Percentiles rank a stretch among this genome's conserved stretches.
Evolutionary conservation across 2,113 vertebrate genomes (phyloP).

Genomic region (Grus americana): DNA sequence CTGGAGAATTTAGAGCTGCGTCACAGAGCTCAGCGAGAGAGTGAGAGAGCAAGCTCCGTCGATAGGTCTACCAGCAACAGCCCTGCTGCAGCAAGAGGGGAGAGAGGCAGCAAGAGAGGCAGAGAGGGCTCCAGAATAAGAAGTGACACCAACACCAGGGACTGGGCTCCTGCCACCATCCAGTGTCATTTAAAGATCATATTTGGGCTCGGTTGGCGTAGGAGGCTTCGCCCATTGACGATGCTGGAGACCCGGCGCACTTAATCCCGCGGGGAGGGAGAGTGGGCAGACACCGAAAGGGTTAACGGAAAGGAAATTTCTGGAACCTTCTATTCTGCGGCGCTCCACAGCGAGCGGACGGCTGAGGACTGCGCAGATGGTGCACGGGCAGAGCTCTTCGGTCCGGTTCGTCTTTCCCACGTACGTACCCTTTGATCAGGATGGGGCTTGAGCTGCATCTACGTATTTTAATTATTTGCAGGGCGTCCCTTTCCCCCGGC

Average conservation of each 20-base stretch:
- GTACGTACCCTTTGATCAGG: slow-evolving; percentile 73
- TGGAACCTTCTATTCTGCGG: slow-evolving; percentile 84
- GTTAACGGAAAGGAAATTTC: slow-evolving; percentile 84
- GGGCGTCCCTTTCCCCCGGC: slow-evolving; percentile 52
- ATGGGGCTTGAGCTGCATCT: slow-evolving; percentile 57
- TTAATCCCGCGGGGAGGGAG: slow-evolving; percentile 72
- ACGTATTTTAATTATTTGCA: slow-evolving; percentile 17
- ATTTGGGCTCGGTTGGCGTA: slow-evolving; percentile 25
- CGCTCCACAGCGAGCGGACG: slow-evolving; percentile 68
- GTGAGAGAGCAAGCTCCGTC: slow-evolving; percentile 78
- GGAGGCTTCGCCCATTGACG: slow-evolving; percentile 75
- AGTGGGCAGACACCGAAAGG: slow-evolving; percentile 74
- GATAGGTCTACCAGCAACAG: slow-evolving; percentile 86
- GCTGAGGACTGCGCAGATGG: slow-evolving; percentile 75
- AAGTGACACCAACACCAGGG: slow-evolving; percentile 75
- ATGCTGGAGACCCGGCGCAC: slow-evolving; percentile 80
- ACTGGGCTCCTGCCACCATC: slow-evolving; percentile 58
- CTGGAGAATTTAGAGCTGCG: slow-evolving; percentile 99
- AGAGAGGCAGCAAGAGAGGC: slow-evolving; percentile 75
- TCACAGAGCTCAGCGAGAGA: slow-evolving; percentile 86
- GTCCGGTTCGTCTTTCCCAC: slow-evolving; percentile 67
- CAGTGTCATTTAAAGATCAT: slow-evolving; percentile 12
- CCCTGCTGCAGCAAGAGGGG: slow-evolving; percentile 86
- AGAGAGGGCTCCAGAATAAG: slow-evolving; percentile 63
- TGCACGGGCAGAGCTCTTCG: slow-evolving; percentile 66